Evolutionary conservation across 2,113 vertebrate species (phyloP).

Genomic region (Caracal caracal): DNA sequence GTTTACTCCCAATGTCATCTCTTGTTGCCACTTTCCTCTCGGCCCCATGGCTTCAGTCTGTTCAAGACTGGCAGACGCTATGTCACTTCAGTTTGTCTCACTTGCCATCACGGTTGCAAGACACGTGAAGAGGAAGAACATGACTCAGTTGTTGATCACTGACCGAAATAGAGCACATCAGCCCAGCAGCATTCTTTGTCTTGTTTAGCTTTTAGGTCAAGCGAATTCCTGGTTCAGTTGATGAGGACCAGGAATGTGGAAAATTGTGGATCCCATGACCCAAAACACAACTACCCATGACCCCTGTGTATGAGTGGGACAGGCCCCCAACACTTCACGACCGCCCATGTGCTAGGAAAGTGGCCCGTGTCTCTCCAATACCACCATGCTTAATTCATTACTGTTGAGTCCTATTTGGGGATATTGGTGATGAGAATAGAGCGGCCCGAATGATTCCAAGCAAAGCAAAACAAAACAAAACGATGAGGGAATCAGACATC

Average conservation of each 20-base stretch:
- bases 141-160: background rate
- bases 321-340: background rate
- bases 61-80: background rate
- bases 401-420: background rate
- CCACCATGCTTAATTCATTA: background rate
- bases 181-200: background rate
- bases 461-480: conserved; percentile 1
- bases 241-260: background rate
- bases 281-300: background rate
- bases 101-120: conserved; percentile 25
- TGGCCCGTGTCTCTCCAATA: background rate
- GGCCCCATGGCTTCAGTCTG: background rate
- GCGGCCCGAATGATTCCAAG: background rate
- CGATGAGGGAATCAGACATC: background rate
- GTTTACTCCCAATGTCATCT: background rate
- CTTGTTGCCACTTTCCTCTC: background rate
- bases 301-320: background rate
- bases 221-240: background rate
- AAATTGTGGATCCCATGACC: background rate
- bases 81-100: background rate
- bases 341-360: background rate
- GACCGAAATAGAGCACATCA: background rate
- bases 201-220: conserved; percentile 23
- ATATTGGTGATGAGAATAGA: conserved; percentile 21
- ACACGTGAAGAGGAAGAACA: background rate